Evolutionary conservation across 23 tunicate genomes (phyloP), one percentile per base, ranked within the genome.

Genomic region (Styela clava): DNA sequence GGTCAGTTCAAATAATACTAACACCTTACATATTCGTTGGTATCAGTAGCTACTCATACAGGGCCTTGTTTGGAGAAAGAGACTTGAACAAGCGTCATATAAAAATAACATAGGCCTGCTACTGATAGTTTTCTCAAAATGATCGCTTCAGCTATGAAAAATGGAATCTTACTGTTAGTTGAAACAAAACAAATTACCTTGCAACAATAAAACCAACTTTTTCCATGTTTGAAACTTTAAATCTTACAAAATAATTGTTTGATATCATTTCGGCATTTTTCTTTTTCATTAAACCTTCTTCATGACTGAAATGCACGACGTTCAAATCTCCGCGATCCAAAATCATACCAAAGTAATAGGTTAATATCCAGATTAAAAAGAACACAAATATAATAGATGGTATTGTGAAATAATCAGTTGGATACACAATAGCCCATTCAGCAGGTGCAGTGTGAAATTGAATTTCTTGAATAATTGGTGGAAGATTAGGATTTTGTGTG

Each of bases 381-480:
- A 2, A 24, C 21, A 30, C 31, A 16, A 2, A 37, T 12, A 44
- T 29, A 12, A 83, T 37, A 27, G 52, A 31, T 0, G 85, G 78
- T 0, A 84, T 22, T 29, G 88, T 89, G 3, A 78, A 27, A 24
- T 69, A 70, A 74, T 89, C 94, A 2, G 76, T 73, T 5, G 94
- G 88, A 52, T 77, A 73, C 23, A 62, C 74, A 26, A 89, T 35
- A 2, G 31, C 28, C 87, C 85, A 89, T 31, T 67, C 44, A 26
- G 65, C 78, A 3, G 88, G 88, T 24, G 67, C 24, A 3, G 62
- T 74, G 23, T 74, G 71, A 3, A 89, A 31, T 33, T 52, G 67
- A 21, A 89, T 31, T 16, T 89, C 94, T n/a, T 67, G 78, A n/a
- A 89, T 30, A 20, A 63, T 64, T 29, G 88, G 88, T 1, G 85